Conservation (phyloP, 2,113 vertebrate genomes). For the Pelecanoides urinatrix region DNA sequence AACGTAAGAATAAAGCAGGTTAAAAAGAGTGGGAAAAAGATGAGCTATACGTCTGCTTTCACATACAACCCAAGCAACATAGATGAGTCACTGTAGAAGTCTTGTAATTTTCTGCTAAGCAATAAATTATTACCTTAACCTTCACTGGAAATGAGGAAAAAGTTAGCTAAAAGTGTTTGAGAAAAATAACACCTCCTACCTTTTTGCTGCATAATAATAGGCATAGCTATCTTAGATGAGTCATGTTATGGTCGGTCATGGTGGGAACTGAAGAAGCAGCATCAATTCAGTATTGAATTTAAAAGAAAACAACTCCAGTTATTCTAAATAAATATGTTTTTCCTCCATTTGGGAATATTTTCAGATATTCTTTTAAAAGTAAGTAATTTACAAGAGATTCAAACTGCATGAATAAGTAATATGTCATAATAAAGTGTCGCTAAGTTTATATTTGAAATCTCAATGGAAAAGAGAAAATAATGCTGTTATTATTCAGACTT, state of each 20-base stretch:
- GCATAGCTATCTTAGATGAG: neutral
- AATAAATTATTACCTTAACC: slow-evolving; percentile 23
- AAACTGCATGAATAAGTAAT: neutral
- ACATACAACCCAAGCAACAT: neutral
- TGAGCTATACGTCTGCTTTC: neutral
- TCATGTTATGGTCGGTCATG: neutral
- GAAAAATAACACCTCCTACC: slow-evolving; percentile 13
- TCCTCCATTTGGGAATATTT: neutral
- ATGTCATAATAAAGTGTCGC: slow-evolving; percentile 12
- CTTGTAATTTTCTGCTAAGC: neutral
- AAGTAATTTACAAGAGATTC: neutral
- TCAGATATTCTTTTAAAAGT: neutral
- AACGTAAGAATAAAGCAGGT: neutral
- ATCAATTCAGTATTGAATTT: neutral
- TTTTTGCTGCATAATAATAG: neutral
- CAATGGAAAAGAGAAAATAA: neutral
- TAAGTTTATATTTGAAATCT: slow-evolving; percentile 15
- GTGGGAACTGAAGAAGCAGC: neutral
- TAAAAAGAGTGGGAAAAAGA: neutral
- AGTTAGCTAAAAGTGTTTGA: neutral
- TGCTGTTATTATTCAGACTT: neutral
- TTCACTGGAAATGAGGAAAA: neutral
- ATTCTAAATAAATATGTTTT: neutral
- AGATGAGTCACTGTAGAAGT: neutral
- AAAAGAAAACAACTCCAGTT: neutral